Evolutionary conservation across 2,888 invertebrate genomes (phyloP).

Genomic region (Serrognathus titanus): DNA sequence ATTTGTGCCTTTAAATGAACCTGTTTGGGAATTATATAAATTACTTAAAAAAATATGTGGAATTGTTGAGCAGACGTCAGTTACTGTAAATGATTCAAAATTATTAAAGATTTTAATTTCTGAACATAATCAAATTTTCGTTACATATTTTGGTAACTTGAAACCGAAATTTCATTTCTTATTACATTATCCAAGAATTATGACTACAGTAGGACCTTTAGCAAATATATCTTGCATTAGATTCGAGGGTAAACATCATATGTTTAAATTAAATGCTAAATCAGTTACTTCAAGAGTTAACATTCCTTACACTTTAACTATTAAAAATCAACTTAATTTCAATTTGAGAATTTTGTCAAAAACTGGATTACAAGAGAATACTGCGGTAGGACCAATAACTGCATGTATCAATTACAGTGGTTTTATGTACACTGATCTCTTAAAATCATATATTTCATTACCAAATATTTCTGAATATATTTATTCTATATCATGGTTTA

Average conservation of each 20-base stretch:
- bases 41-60: no score
- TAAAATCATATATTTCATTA: no score
- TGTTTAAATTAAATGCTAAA: slow-evolving; percentile 7
- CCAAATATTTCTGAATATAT: no score
- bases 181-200: slow-evolving; percentile 4
- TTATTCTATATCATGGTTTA: no score
- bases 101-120: slow-evolving; percentile 2
- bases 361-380: not conserved
- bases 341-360: slow-evolving; percentile 4
- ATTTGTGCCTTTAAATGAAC: slow-evolving; percentile 18
- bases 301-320: not conserved
- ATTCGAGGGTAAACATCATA: slow-evolving; percentile 29
- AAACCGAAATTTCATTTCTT: slow-evolving; percentile 5
- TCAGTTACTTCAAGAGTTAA: not conserved
- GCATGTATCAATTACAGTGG: no score
- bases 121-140: slow-evolving; percentile 2
- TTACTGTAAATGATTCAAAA: no score
- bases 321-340: slow-evolving; percentile 5
- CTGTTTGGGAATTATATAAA: slow-evolving; percentile 21
- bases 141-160: slow-evolving; percentile 3
- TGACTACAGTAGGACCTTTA: not conserved
- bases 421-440: no score
- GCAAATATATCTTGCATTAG: slow-evolving; percentile 17
- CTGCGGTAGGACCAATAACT: not conserved
- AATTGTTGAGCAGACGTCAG: no score